Evolutionary conservation across 2,888 invertebrate genomes (phyloP).

Genomic region (Aplocera efformata): DNA sequence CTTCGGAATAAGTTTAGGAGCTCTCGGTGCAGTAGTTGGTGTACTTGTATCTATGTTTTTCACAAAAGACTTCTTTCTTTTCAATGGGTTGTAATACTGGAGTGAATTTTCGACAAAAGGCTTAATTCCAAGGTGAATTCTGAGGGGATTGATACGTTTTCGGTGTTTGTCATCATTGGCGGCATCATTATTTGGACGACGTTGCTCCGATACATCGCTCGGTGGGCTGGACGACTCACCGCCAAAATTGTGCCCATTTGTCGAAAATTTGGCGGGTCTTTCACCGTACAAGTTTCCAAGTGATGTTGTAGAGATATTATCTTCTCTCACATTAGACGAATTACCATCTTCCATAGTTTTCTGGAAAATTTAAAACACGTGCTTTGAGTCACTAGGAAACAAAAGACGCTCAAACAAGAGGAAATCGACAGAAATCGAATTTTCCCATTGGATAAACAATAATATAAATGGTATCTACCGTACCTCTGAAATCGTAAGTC

Average conservation of each 20-base stretch:
- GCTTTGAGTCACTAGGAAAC: conserved; percentile 67
- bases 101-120: conserved; percentile 72
- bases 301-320: conserved; percentile 58
- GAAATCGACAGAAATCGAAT: conserved; percentile 65
- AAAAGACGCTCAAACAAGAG: conserved; percentile 74
- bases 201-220: conserved; percentile 40
- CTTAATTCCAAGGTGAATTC: conserved; percentile 72
- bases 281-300: conserved; percentile 61
- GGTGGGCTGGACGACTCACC: conserved; percentile 48
- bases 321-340: conserved; percentile 65
- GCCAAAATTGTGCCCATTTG: conserved; percentile 65
- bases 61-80: conserved; percentile 57
- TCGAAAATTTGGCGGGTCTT: conserved; percentile 57
- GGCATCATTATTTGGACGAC: conserved; percentile 46
- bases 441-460: conserved; percentile 52
- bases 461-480: conserved; percentile 39
- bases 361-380: conserved; percentile 71
- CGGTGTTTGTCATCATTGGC: conserved; percentile 56
- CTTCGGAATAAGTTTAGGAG: conserved; percentile 68
- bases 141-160: conserved; percentile 69
- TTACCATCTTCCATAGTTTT: conserved; percentile 81
- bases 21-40: conserved; percentile 48
- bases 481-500: conserved; percentile 79
- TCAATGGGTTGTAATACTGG: conserved; percentile 54
- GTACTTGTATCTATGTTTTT: conserved; percentile 57